Conservation (phyloP, 2,888 invertebrate genomes). For the Dyspetes luteomarginatus region DNA sequence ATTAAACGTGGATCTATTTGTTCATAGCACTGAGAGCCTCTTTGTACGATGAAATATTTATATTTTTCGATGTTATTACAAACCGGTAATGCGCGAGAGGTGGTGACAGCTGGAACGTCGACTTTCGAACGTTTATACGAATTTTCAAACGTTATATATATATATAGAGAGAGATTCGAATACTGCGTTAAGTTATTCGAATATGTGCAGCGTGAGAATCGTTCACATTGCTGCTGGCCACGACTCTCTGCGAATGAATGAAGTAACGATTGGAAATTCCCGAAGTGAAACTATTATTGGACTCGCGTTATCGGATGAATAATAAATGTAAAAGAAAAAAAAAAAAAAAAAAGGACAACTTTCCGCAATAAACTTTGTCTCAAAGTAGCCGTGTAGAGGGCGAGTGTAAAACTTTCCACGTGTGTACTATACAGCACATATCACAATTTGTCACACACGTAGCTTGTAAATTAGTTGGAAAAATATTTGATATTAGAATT, state of each 20-base stretch:
- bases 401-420: not conserved
- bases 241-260: conserved; percentile 21
- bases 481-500: too few species aligned
- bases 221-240: not conserved
- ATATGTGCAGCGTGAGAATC: not conserved
- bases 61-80: not conserved
- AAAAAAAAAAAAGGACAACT: not conserved
- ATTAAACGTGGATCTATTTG: not conserved
- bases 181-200: not conserved
- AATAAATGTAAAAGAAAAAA: conserved; percentile 5
- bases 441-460: too few species aligned
- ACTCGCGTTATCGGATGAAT: not conserved
- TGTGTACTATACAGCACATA: too few species aligned
- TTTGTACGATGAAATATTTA: not conserved
- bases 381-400: not conserved
- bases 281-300: conserved; percentile 22
- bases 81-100: too few species aligned
- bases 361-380: not conserved
- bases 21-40: not conserved
- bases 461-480: too few species aligned
- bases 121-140: not conserved
- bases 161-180: not conserved
- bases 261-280: conserved; percentile 35
- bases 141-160: not conserved
- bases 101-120: too few species aligned